Evolutionary conservation across 2,113 vertebrate species (phyloP), one percentile per base, ranked within the genome.

Genomic region (Falco punctatus): DNA sequence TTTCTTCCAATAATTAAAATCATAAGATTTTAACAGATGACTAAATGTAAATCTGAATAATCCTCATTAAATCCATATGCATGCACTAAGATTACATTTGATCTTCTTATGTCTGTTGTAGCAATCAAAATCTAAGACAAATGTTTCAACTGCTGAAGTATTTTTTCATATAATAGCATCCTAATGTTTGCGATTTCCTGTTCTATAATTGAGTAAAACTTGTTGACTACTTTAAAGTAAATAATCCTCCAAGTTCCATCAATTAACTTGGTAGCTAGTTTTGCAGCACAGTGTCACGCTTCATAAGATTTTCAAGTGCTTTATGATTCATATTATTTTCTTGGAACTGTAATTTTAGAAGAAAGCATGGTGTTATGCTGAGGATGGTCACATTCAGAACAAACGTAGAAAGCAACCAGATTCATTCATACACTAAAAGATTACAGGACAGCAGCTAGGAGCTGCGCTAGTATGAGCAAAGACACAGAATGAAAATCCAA

Each of bases 1-100:
- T 94, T 89, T 91, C 6, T 66, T 55, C 77, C 77, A 86, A 71
- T 54, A 91, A 91, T 86, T 74, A 62, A 88, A 95, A 90, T 42
- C 0, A 4, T 17, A 71, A 44, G 4, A 66, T 81, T 88, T 92
- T 58, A 92, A 86, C 35, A 69, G 67, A 83, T 73, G 59, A 83
- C 12, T 89, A 88, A 88, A 38, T 1, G 13, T 51, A 91, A 92
- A 67, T 82, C 23, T 49, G 78, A 94, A 92, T 92, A 90, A 66
- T 77, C 30, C 35, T 86, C 40, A 62, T 84, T 54, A 95, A 86
- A 22, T 88, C 72, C 48, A 38, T 32, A 73, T 46, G 17, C 4
- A 4, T n/a, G 20, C 27, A 73, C 16, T 61, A 78, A 51, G 7
- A 83, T 84, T 46, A 62, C 22, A 70, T 71, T 71, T 96, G n/a